Percentiles rank a stretch among this genome's conserved stretches.
These are phyloP conservation scores for Lissocephala sabroskyi DNA, from an alignment of 2,888 invertebrate genomes.

Conservation along the genomic window DNA sequence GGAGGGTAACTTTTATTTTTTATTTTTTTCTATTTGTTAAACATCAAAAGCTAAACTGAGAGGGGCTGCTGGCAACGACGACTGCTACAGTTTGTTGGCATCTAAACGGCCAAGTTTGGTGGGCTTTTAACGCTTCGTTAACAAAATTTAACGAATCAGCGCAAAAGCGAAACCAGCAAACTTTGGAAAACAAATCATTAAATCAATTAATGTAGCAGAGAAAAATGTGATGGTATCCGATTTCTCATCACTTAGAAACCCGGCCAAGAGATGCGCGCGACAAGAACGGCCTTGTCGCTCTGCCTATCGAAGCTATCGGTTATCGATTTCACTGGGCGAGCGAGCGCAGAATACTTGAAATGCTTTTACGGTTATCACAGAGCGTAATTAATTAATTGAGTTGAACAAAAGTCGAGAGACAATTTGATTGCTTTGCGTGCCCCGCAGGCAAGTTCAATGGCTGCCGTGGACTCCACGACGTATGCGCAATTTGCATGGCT, in stretches of 20 bases:
- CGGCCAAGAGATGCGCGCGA: too few species aligned
- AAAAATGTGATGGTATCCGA: too few species aligned
- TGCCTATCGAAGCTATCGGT: too few species aligned
- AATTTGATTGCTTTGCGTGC: too few species aligned
- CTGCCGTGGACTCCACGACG: conserved; percentile 25
- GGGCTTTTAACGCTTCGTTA: conserved; percentile 49
- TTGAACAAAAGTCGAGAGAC: too few species aligned
- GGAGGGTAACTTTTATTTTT: too few species aligned
- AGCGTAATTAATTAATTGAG: too few species aligned
- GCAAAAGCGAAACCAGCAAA: conserved; percentile 1
- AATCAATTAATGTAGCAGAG: conserved; percentile 46
- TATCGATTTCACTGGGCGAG: too few species aligned
- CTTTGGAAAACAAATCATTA: conserved; percentile 34
- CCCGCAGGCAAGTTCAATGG: conserved; percentile 53
- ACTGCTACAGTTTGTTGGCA: conserved; percentile 51
- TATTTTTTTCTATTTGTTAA: conserved; percentile 36
- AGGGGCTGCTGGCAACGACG: too few species aligned
- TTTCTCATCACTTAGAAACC: not conserved
- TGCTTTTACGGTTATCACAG: too few species aligned
- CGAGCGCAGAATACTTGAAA: too few species aligned
- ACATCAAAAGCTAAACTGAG: conserved; percentile 21
- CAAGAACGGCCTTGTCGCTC: too few species aligned
- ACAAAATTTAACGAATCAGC: conserved; percentile 20
- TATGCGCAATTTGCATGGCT: conserved; percentile 49
- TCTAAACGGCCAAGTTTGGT: conserved; percentile 30